Evolutionary conservation across 2,888 invertebrate species (phyloP).

Genomic region (Apamea anceps): DNA sequence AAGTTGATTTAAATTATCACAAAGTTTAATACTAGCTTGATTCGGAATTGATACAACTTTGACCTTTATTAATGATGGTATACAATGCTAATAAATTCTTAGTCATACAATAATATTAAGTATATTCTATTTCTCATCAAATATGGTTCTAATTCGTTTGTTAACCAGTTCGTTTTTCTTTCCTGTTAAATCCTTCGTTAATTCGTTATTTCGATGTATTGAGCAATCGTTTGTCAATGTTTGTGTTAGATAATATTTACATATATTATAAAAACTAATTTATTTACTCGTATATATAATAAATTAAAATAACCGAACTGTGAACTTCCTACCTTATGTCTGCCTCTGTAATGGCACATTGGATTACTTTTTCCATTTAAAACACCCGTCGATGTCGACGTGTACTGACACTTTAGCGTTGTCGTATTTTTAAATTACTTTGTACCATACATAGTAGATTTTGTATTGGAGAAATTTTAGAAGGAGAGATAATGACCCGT

Average conservation of each 20-base stretch:
- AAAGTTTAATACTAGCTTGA: slow-evolving; percentile 65
- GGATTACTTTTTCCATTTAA: slow-evolving; percentile 69
- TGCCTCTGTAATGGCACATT: slow-evolving; percentile 87
- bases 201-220: slow-evolving; percentile 35
- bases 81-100: slow-evolving; percentile 40
- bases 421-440: slow-evolving; percentile 76
- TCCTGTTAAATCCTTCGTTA: slow-evolving; percentile 13
- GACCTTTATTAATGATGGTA: slow-evolving; percentile 28
- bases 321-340: slow-evolving; percentile 65
- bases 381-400: slow-evolving; percentile 52
- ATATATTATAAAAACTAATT: slow-evolving; percentile 54
- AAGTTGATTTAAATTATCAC: slow-evolving; percentile 56
- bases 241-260: slow-evolving; percentile 55
- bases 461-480: slow-evolving; percentile 47
- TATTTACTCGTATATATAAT: slow-evolving; percentile 45
- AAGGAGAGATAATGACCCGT: slow-evolving; percentile 26
- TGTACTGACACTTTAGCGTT: slow-evolving; percentile 55
- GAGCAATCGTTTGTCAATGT: slow-evolving; percentile 52
- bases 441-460: slow-evolving; percentile 81
- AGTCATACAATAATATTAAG: slow-evolving; percentile 13
- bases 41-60: slow-evolving; percentile 51
- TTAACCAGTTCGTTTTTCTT: background rate
- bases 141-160: background rate
- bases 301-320: slow-evolving; percentile 67
- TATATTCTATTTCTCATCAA: slow-evolving; percentile 9